A percentile compares a stretch with the other conserved stretches of the same genome.
These are phyloP conservation scores for Salvator merianae DNA, from an alignment of 2,113 vertebrate genomes.

Conservation along the genomic window DNA sequence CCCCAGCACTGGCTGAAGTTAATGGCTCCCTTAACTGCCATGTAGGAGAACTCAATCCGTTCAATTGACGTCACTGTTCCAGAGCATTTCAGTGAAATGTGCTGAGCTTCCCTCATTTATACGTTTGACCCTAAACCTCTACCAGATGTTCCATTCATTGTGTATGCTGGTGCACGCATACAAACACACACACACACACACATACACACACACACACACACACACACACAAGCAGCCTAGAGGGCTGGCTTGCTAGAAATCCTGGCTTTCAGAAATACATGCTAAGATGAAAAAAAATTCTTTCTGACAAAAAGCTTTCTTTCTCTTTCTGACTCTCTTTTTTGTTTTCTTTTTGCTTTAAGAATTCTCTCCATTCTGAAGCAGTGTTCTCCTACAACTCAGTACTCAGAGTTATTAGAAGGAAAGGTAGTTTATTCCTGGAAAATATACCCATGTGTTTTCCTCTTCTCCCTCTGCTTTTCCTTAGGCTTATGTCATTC, in stretches of 20 bases:
- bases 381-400: not conserved
- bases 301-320: slow-evolving; percentile 5
- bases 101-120: slow-evolving; percentile 73
- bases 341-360: slow-evolving; percentile 27
- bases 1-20: slow-evolving; percentile 65
- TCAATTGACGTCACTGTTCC: slow-evolving; percentile 78
- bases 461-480: too few species aligned
- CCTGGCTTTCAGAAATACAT: slow-evolving; percentile 41
- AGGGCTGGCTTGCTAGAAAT: slow-evolving; percentile 51
- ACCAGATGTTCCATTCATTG: slow-evolving; percentile 75
- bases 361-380: not conserved
- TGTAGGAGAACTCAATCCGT: slow-evolving; percentile 66
- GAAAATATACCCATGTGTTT: too few species aligned
- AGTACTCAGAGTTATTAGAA: not conserved
- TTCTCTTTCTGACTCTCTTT: not conserved
- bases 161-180: not conserved
- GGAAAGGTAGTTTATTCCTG: not conserved
- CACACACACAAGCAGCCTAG: slow-evolving; percentile 48
- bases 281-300: slow-evolving; percentile 54
- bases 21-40: slow-evolving; percentile 70
- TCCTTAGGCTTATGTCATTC: too few species aligned
- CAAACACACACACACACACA: slow-evolving; percentile 43
- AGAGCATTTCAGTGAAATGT: slow-evolving; percentile 68
- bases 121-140: slow-evolving; percentile 79
- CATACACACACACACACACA: too few species aligned